phyloP scores from a whole-genome alignment of 2,888 invertebrate genomes.

The Onthophagus sagittarius region DNA sequence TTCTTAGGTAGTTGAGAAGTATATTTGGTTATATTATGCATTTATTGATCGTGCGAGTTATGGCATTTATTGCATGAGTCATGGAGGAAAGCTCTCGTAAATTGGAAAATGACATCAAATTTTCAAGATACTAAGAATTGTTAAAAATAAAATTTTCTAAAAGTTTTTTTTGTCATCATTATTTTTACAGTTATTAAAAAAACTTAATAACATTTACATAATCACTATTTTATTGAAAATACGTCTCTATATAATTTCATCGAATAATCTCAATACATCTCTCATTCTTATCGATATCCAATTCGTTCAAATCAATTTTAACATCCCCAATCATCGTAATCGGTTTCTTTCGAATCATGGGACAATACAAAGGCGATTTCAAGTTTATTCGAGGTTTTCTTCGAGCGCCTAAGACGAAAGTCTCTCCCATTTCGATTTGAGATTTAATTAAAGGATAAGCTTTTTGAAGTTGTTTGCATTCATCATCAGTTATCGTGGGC shows the following conservation, averaged over 20 bases:
- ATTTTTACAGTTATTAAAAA: too few relatives aligned
- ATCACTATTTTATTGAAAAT: not conserved
- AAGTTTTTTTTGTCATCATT: too few relatives aligned
- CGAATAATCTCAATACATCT: conserved; percentile 22
- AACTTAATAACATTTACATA: too few relatives aligned
- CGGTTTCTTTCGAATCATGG: conserved; percentile 17
- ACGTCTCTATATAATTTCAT: conserved; percentile 2
- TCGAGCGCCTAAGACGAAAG: conserved; percentile 37
- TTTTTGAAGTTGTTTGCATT: conserved; percentile 38
- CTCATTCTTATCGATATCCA: conserved; percentile 7
- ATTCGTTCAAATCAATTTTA: conserved; percentile 14
- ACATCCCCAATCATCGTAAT: conserved; percentile 20
- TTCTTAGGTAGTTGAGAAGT: too few relatives aligned
- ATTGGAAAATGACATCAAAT: too few relatives aligned
- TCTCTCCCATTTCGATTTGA: conserved; percentile 39
- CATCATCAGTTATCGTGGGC: conserved; percentile 40
- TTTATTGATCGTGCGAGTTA: too few relatives aligned
- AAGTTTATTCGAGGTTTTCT: conserved; percentile 13
- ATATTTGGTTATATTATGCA: too few relatives aligned
- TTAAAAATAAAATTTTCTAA: too few relatives aligned
- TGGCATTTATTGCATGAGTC: too few relatives aligned
- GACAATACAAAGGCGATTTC: conserved; percentile 17
- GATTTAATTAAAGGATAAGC: conserved; percentile 36
- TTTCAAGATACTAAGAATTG: too few relatives aligned
- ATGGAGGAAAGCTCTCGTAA: too few relatives aligned